Conservation (phyloP, 2,797 vertebrate species). For the Onychomys arenicola region DNA sequence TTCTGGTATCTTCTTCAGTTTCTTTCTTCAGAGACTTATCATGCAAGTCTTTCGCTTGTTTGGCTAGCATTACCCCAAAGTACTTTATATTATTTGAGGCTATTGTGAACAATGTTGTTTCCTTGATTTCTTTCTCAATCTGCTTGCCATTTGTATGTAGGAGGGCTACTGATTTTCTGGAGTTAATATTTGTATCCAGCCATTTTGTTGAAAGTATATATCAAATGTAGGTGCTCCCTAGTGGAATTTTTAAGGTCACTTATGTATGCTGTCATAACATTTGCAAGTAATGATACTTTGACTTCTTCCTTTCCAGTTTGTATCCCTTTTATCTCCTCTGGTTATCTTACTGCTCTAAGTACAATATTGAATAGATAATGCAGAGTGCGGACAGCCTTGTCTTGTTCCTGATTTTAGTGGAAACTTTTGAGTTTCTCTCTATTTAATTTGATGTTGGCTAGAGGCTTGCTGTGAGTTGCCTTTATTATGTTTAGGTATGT, state of each 20-base stretch:
- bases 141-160: neutral
- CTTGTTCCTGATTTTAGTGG: neutral
- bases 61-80: neutral
- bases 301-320: neutral
- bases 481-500: neutral
- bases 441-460: neutral
- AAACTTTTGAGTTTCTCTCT: neutral
- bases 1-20: neutral
- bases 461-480: neutral
- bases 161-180: neutral
- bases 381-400: neutral
- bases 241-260: neutral
- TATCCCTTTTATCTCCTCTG: neutral
- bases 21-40: neutral
- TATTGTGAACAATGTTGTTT: neutral
- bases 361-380: neutral
- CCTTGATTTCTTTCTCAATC: neutral
- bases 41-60: neutral
- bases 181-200: neutral
- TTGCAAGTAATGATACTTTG: neutral
- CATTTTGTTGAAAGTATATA: neutral
- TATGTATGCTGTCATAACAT: neutral
- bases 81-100: neutral
- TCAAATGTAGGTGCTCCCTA: neutral
- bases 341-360: neutral